phyloP scores from a whole-genome alignment of 2,888 invertebrate genomes.

The Drosophila kuntzei region DNA sequence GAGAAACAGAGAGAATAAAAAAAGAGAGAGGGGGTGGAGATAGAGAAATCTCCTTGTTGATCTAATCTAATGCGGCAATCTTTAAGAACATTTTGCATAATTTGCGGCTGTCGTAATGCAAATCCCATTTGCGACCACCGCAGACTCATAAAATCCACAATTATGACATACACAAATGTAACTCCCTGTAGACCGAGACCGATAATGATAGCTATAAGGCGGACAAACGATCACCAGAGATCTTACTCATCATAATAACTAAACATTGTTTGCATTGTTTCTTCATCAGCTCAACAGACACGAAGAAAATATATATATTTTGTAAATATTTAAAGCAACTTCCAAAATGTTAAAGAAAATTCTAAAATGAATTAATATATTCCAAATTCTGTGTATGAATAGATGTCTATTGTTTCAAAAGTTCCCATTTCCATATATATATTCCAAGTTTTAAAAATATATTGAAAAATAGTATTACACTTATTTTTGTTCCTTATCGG shows the following conservation, averaged over 20 bases:
- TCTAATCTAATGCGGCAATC: constrained; percentile 75
- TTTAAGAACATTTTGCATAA: constrained; percentile 75
- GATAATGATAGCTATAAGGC: not conserved
- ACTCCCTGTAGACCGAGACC: not conserved
- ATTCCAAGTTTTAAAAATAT: too few species aligned
- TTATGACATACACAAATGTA: constrained; percentile 39
- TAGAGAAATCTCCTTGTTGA: constrained; percentile 2
- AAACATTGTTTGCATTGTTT: constrained; percentile 2
- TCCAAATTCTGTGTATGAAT: too few species aligned
- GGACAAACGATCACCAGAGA: constrained; percentile 18
- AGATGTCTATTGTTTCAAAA: too few species aligned
- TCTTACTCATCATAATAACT: constrained; percentile 26
- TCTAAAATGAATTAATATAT: too few species aligned
- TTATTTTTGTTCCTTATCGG: too few species aligned
- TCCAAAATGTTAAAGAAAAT: too few species aligned
- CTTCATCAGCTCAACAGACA: not conserved
- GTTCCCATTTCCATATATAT: too few species aligned
- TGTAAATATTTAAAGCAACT: not conserved
- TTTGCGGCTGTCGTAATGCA: constrained; percentile 70
- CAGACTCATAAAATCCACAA: constrained; percentile 34
- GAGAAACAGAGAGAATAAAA: too few species aligned
- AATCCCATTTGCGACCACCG: constrained; percentile 62
- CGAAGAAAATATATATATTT: not conserved
- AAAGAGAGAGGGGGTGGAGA: not conserved
- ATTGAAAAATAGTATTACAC: too few species aligned